A percentile compares a stretch with the other conserved stretches of the same genome.
These are phyloP conservation scores for Petrophora chlorosata DNA, from an alignment of 2,888 invertebrate species.

Conservation along the genomic window DNA sequence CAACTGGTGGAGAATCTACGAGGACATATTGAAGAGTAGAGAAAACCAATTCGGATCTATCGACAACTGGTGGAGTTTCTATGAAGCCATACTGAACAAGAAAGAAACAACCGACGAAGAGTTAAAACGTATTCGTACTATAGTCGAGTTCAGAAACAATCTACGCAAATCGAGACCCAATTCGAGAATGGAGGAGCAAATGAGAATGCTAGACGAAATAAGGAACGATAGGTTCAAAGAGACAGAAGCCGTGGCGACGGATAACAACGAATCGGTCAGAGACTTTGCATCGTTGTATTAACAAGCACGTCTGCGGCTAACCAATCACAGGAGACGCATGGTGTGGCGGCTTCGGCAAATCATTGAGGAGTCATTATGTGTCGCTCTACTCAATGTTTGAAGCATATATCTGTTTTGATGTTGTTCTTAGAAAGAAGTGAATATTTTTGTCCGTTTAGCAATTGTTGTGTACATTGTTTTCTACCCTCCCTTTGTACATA, in stretches of 20 bases:
- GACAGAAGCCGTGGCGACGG: conserved; percentile 58
- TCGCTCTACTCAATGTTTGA: conserved; percentile 27
- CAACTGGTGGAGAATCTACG: conserved; percentile 80
- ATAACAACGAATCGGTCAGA: conserved; percentile 75
- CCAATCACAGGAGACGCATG: conserved; percentile 31
- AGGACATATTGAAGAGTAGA: conserved; percentile 69
- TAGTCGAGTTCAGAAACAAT: conserved; percentile 55
- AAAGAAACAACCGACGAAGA: conserved; percentile 58
- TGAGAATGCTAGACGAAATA: conserved; percentile 69
- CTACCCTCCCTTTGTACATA: not conserved
- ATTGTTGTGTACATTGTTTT: not conserved
- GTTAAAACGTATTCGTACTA: conserved; percentile 53
- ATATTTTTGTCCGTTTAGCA: not conserved
- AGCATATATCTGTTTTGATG: conserved; percentile 23
- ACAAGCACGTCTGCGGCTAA: conserved; percentile 31
- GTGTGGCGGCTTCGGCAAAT: conserved; percentile 30
- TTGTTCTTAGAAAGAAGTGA: not conserved
- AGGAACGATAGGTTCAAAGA: conserved; percentile 65
- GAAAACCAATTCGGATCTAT: conserved; percentile 77
- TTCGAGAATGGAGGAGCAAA: conserved; percentile 70
- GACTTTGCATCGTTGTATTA: conserved; percentile 38
- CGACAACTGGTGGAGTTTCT: conserved; percentile 79
- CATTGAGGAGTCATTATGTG: conserved; percentile 28
- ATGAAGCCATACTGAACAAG: conserved; percentile 68
- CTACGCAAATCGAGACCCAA: conserved; percentile 55